Conservation (phyloP, 2,888 invertebrate genomes). For the Harpagoxenus sublaevis region DNA sequence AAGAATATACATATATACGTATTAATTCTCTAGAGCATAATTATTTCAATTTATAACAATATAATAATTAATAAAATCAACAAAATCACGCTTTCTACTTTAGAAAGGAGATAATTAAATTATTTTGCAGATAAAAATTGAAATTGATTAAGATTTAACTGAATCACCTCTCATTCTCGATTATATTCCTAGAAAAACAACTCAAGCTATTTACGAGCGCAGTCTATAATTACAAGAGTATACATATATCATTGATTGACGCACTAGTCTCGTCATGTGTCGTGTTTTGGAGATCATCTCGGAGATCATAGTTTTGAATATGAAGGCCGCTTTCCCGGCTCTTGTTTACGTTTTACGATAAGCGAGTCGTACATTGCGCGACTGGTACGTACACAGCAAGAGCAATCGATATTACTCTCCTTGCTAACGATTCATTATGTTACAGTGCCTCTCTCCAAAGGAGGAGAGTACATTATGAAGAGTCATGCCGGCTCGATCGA, state of each 20-base stretch:
- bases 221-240: conserved; percentile 16
- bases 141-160: neutral
- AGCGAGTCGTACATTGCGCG: neutral
- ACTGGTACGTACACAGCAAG: neutral
- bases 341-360: conserved; percentile 45
- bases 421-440: conserved; percentile 54
- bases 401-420: conserved; percentile 48
- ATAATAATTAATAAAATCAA: neutral
- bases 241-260: neutral
- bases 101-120: neutral
- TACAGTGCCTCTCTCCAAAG: conserved; percentile 25
- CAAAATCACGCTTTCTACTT: neutral
- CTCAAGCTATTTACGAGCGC: neutral
- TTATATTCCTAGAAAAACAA: conserved; percentile 29
- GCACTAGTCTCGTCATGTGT: neutral
- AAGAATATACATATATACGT: too few species aligned
- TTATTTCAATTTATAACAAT: neutral
- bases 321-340: neutral
- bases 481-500: conserved; percentile 53
- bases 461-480: conserved; percentile 55
- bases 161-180: neutral
- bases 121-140: neutral
- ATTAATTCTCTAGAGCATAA: neutral
- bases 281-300: conserved; percentile 15
- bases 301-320: conserved; percentile 23